These are phyloP conservation scores for Heliocidaris erythrogramma DNA, from an alignment of 35 echinoderm and acorn worm genomes.

Conservation along the genomic window DNA sequence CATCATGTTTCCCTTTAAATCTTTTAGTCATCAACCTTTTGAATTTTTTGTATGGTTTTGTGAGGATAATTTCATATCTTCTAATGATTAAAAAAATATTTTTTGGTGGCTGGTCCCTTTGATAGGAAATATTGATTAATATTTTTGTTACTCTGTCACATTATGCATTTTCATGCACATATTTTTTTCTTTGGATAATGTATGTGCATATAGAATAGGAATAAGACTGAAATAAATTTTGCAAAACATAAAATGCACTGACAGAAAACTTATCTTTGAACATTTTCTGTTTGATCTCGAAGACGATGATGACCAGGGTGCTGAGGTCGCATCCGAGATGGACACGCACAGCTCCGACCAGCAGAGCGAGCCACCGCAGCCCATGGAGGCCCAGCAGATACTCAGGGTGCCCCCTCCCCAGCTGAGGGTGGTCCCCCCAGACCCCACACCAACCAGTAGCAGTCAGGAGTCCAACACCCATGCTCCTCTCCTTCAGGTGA, in stretches of 20 bases:
- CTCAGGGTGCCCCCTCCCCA: slow-evolving; percentile 70
- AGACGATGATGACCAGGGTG: slow-evolving; percentile 81
- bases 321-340: slow-evolving; percentile 58
- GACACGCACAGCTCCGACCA: slow-evolving; percentile 47
- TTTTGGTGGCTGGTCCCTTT: no score
- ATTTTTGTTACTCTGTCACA: not conserved
- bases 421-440: slow-evolving; percentile 80
- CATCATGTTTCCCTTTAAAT: no score
- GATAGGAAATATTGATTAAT: no score
- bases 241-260: no score
- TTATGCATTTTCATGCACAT: not conserved
- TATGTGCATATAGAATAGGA: no score
- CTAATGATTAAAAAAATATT: no score
- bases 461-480: slow-evolving; percentile 46
- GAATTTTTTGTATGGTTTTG: no score
- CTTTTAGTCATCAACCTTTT: no score
- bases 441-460: slow-evolving; percentile 43
- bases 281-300: not conserved
- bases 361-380: slow-evolving; percentile 55
- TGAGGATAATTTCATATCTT: no score
- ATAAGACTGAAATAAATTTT: not conserved
- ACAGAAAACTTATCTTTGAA: not conserved
- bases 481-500: slow-evolving; percentile 41
- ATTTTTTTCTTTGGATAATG: no score
- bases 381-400: slow-evolving; percentile 58